These are phyloP conservation scores for Amphibalanus amphitrite DNA, from an alignment of 1,140 invertebrate species.

Conservation along the genomic window DNA sequence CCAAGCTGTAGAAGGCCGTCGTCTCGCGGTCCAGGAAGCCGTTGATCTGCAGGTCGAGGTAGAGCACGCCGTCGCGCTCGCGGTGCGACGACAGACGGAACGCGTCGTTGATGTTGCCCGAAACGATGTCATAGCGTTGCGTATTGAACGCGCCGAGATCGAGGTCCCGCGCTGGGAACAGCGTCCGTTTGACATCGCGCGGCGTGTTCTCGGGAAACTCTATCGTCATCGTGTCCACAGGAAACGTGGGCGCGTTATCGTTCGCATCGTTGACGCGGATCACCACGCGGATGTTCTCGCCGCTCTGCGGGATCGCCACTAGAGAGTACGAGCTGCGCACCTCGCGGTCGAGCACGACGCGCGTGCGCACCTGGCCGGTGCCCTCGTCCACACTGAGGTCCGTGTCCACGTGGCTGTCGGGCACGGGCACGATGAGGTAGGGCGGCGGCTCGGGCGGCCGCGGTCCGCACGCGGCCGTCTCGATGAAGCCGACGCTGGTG, in stretches of 20 bases:
- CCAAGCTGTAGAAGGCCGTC: constrained; percentile 60
- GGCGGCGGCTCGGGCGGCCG: constrained; percentile 60
- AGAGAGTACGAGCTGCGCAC: constrained; percentile 64
- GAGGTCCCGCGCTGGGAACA: constrained; percentile 74
- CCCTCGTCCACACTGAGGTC: constrained; percentile 69
- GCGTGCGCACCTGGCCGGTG: constrained; percentile 79
- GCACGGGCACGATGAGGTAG: constrained; percentile 21
- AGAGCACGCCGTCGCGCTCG: constrained; percentile 71
- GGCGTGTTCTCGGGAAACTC: constrained; percentile 92
- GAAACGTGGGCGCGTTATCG: constrained; percentile 87
- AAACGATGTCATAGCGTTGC: constrained; percentile 77
- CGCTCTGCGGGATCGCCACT: constrained; percentile 68
- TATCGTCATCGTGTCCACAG: constrained; percentile 55
- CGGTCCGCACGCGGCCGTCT: constrained; percentile 50
- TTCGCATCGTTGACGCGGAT: constrained; percentile 90
- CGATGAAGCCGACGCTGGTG: constrained; percentile 69
- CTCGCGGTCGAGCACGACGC: constrained; percentile 72
- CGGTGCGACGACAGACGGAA: constrained; percentile 74
- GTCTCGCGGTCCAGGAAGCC: constrained; percentile 81
- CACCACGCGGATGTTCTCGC: constrained; percentile 63
- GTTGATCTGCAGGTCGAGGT: constrained; percentile 85
- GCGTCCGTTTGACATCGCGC: constrained; percentile 70
- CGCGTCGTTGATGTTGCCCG: constrained; percentile 78
- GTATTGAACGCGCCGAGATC: constrained; percentile 83
- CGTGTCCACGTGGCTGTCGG: constrained; percentile 37